Evolutionary conservation across 2,888 invertebrate species (phyloP).

Genomic region (Lottia gigantea): DNA sequence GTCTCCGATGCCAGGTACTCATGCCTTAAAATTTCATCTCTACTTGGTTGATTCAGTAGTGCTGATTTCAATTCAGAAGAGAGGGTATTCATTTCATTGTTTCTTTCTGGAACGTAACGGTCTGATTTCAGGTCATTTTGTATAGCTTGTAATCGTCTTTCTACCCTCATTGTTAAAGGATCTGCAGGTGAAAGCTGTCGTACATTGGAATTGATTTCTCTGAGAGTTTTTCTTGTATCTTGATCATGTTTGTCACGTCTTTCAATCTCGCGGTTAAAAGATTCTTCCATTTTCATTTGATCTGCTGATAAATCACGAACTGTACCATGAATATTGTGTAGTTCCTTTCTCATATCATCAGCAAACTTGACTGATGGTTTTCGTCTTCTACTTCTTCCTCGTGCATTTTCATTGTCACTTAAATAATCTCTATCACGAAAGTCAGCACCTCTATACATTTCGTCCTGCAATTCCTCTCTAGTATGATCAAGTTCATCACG

Average conservation of each 20-base stretch:
- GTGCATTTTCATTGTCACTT: conserved; percentile 56
- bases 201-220: conserved; percentile 47
- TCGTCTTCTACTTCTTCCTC: conserved; percentile 37
- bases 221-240: conserved; percentile 49
- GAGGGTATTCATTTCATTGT: conserved; percentile 53
- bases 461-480: conserved; percentile 54
- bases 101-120: conserved; percentile 41
- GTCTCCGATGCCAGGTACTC: conserved; percentile 51
- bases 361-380: conserved; percentile 57
- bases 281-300: conserved; percentile 59
- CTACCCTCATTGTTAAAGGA: conserved; percentile 53
- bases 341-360: conserved; percentile 59
- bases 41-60: conserved; percentile 39
- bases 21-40: conserved; percentile 43
- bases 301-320: conserved; percentile 62
- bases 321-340: conserved; percentile 59
- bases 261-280: conserved; percentile 54
- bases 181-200: conserved; percentile 38
- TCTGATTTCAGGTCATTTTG: conserved; percentile 59
- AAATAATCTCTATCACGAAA: conserved; percentile 53
- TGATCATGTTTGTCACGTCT: conserved; percentile 54
- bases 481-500: conserved; percentile 57
- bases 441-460: conserved; percentile 41
- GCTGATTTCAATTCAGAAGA: conserved; percentile 53
- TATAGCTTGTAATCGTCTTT: conserved; percentile 54